phyloP scores from a whole-genome alignment of 1,140 invertebrate species.

The Paraescarpia echinospica region DNA sequence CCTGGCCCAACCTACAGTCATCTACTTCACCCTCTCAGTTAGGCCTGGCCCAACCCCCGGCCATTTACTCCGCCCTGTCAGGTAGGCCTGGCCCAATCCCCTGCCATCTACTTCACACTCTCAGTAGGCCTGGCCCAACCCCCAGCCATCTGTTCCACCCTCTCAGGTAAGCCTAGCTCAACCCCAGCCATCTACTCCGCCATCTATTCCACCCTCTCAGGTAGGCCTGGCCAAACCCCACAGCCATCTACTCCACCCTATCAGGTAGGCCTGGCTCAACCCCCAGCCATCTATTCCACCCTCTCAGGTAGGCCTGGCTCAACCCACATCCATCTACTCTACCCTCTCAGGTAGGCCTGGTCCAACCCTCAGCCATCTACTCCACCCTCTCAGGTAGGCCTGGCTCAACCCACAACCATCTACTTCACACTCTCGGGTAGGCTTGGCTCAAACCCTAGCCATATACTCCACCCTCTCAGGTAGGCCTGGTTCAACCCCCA shows the following conservation, averaged over 20 bases:
- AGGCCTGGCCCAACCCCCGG: too few relatives aligned
- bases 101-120: conserved; percentile 19
- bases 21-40: too few relatives aligned
- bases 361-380: neutral
- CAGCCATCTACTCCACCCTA: neutral
- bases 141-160: neutral
- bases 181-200: neutral
- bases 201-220: neutral
- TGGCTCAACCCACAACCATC: neutral
- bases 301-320: neutral
- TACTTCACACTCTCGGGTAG: neutral
- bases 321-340: neutral
- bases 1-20: too few relatives aligned
- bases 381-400: neutral
- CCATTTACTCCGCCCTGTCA: too few relatives aligned
- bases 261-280: conserved; percentile 9
- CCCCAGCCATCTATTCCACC: conserved; percentile 13
- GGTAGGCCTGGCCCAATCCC: conserved; percentile 33
- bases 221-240: neutral
- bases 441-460: neutral
- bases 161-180: neutral
- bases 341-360: neutral
- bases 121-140: neutral
- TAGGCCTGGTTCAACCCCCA: conserved; percentile 6
- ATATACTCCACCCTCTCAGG: conserved; percentile 41